Conservation (phyloP, 2,113 vertebrate species). For the Vulpes vulpes region DNA sequence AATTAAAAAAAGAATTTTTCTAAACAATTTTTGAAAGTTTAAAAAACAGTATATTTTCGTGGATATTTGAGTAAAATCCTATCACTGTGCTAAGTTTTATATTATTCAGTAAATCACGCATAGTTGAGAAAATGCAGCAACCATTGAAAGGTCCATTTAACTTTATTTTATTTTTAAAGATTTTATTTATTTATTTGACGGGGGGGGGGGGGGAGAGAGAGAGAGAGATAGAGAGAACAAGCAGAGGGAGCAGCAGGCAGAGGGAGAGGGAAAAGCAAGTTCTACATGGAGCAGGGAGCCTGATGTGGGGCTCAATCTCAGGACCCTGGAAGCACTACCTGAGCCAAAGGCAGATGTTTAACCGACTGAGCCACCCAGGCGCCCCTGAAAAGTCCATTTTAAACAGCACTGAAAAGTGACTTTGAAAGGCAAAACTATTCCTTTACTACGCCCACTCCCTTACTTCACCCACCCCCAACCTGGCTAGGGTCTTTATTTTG, state of each 20-base stretch:
- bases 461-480: neutral
- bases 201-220: too few relatives aligned
- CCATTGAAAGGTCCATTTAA: neutral
- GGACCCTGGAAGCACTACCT: too few relatives aligned
- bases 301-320: too few relatives aligned
- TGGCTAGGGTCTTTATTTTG: conserved; percentile 61
- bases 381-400: conserved; percentile 17
- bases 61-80: conserved; percentile 36
- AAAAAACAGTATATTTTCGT: conserved; percentile 40
- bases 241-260: too few relatives aligned
- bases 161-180: too few relatives aligned
- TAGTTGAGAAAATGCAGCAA: neutral
- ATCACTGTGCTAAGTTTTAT: conserved; percentile 18
- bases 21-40: conserved; percentile 4
- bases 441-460: neutral
- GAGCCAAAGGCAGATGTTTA: too few relatives aligned
- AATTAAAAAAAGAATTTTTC: neutral
- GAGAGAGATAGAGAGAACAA: too few relatives aligned
- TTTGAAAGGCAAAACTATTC: conserved; percentile 4
- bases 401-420: conserved; percentile 29
- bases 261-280: too few relatives aligned
- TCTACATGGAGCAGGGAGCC: too few relatives aligned
- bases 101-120: neutral
- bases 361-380: too few relatives aligned
- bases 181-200: too few relatives aligned